Base-by-base conservation (phyloP, 2,797 vertebrate species). In the Neomorphus geoffroyi region DNA sequence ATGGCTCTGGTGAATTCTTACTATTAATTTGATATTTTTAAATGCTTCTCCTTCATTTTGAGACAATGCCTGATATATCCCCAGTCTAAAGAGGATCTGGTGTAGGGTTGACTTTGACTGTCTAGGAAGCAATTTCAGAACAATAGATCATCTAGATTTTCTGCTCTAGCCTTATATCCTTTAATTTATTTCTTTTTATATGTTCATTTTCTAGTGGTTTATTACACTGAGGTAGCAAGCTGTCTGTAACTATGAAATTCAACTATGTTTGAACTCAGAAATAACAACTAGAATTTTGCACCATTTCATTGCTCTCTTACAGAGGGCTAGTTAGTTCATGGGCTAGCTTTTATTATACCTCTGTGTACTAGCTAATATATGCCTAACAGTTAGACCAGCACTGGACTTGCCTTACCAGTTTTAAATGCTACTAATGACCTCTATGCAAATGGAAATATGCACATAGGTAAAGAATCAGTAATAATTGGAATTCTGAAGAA, bases 281-380 rank as follows among this genome's bases (percentile, higher is more conserved):
- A 50, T 1, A 80, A 37, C 21, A 66, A 13, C 5, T 7, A 33
- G 28, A 69, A 10, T 65, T 65, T 32, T 33, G 4, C 61, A 65
- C 37, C 4, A 12, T 86, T 67, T 93, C 82, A 23, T n/a, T 72
- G 9, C 16, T 65, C 2, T 71, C 26, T 67, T 64, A 14, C 45
- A 90, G 45, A 17, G 67, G 58, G 7, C 21, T 83, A 11, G 61
- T 15, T 46, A 54, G 32, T 61, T 91, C 39, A n/a, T n/a, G 79
- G 41, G 19, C n/a, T 81, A 57, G 14, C 22, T 28, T 71, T 54
- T 71, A 6, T 57, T 72, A 17, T 18, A 6, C 23, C 71, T 78
- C 23, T 0, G 0, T 64, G 33, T 92, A n/a, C 27, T 69, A 35
- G 23, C 32, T 80, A 8, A 23, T 35, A 9, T 46, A 13, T 1